Percentiles rank a stretch among this genome's conserved stretches.
These are phyloP conservation scores for Phragmatobia fuliginosa DNA, from an alignment of 2,888 invertebrate species.

Conservation along the genomic window DNA sequence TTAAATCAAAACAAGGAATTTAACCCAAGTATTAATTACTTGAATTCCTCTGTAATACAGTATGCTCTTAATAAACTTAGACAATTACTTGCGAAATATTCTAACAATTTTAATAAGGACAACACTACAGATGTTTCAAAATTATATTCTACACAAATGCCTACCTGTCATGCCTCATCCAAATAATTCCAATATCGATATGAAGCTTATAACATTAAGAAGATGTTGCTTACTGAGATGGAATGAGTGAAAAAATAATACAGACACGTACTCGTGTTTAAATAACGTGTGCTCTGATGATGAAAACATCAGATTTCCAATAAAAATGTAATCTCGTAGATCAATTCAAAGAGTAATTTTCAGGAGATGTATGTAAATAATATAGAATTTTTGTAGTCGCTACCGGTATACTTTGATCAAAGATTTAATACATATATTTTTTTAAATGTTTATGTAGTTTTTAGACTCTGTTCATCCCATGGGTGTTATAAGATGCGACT, in stretches of 20 bases:
- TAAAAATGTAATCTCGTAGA: conserved; percentile 33
- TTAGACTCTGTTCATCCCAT: too few species aligned
- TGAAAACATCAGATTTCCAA: conserved; percentile 32
- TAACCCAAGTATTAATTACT: background rate
- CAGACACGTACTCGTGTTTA: background rate
- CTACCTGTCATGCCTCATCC: background rate
- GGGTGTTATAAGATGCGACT: too few species aligned
- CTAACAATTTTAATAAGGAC: background rate
- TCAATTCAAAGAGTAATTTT: conserved; percentile 16
- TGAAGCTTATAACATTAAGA: background rate
- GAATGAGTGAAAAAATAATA: background rate
- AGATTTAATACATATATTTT: too few species aligned
- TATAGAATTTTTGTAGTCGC: background rate
- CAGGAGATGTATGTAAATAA: conserved; percentile 24
- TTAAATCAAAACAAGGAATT: background rate
- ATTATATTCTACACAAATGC: background rate
- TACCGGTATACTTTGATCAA: background rate
- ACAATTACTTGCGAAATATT: background rate
- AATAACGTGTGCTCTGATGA: conserved; percentile 22
- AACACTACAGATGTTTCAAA: background rate
- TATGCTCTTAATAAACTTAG: background rate
- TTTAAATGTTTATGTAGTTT: too few species aligned
- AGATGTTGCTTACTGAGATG: background rate
- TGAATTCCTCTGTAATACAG: background rate
- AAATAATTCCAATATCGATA: background rate